Percentiles rank a stretch among this genome's conserved stretches.
phyloP scores from a whole-genome alignment of 2,113 vertebrate species.

The Melozone crissalis region DNA sequence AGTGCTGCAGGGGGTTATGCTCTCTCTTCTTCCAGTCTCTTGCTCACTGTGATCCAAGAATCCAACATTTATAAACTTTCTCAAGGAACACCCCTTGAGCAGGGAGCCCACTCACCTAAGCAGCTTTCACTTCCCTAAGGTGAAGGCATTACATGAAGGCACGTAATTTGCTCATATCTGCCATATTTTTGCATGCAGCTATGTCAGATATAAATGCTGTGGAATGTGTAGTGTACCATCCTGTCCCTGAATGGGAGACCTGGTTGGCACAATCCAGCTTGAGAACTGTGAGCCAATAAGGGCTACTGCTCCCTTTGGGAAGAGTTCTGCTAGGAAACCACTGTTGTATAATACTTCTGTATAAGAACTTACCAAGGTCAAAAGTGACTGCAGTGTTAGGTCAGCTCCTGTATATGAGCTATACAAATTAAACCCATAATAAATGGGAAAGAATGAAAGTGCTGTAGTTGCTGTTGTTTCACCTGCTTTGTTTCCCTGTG shows the following conservation, averaged over 20 bases:
- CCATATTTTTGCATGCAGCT: background rate
- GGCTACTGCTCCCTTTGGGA: background rate
- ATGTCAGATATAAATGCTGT: background rate
- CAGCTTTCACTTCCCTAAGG: background rate
- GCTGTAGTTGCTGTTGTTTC: background rate
- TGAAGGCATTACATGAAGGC: no score
- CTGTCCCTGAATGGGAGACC: background rate
- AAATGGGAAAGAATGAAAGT: background rate
- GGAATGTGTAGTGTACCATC: background rate
- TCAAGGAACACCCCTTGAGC: background rate
- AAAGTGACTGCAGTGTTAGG: background rate
- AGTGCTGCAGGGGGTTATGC: background rate
- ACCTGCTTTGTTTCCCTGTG: background rate
- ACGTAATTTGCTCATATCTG: fast-evolving
- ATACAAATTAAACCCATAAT: background rate
- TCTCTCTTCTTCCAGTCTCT: background rate
- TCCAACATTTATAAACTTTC: background rate
- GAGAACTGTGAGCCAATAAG: background rate
- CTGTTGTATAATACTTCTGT: background rate
- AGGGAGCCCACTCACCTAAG: fast-evolving
- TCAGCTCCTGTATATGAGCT: background rate
- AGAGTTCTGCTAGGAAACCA: background rate
- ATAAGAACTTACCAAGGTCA: background rate
- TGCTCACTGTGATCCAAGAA: background rate
- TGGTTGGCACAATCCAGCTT: fast-evolving